A percentile compares a stretch with the other conserved stretches of the same genome.
Conservation (phyloP, 2,113 vertebrate species). For the Coregonus clupeaformis region DNA sequence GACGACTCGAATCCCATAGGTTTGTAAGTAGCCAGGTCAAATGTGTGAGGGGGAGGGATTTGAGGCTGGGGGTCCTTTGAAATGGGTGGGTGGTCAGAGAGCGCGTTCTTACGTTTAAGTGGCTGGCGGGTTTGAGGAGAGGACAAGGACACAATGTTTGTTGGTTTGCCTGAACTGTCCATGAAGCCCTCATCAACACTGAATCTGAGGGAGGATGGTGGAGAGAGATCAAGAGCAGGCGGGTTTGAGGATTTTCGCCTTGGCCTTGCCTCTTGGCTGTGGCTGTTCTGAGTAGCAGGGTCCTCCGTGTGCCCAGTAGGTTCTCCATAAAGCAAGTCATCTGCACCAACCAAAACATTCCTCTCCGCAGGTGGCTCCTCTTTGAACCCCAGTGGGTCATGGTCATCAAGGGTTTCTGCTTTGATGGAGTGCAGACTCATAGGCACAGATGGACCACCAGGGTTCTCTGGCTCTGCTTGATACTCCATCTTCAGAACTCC, state of each 20-base stretch:
- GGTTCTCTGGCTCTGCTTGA: slow-evolving; percentile 57
- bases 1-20: slow-evolving; percentile 95
- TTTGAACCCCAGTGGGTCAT: slow-evolving; percentile 43
- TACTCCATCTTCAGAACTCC: slow-evolving; percentile 70
- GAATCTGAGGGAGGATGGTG: slow-evolving; percentile 67
- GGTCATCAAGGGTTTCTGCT: slow-evolving; percentile 29
- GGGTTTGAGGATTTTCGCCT: slow-evolving; percentile 59
- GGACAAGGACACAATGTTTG: slow-evolving; percentile 49
- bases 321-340: slow-evolving; percentile 70
- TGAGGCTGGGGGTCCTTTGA: slow-evolving; percentile 71
- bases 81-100: slow-evolving; percentile 66
- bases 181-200: slow-evolving; percentile 55
- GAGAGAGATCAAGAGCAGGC: slow-evolving; percentile 70
- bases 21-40: slow-evolving; percentile 88
- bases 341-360: slow-evolving; percentile 65
- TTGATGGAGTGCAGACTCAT: slow-evolving; percentile 64
- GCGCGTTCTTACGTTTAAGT: slow-evolving; percentile 81
- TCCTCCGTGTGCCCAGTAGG: slow-evolving; percentile 54
- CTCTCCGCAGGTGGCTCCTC: slow-evolving; percentile 54
- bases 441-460: slow-evolving; percentile 46
- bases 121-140: slow-evolving; percentile 74
- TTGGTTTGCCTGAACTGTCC: slow-evolving; percentile 60
- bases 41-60: slow-evolving; percentile 65
- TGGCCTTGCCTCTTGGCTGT: slow-evolving; percentile 49
- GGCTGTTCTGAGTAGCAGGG: slow-evolving; percentile 25